phyloP scores from a whole-genome alignment of 1,140 invertebrate genomes.

The Hyles vespertilio region DNA sequence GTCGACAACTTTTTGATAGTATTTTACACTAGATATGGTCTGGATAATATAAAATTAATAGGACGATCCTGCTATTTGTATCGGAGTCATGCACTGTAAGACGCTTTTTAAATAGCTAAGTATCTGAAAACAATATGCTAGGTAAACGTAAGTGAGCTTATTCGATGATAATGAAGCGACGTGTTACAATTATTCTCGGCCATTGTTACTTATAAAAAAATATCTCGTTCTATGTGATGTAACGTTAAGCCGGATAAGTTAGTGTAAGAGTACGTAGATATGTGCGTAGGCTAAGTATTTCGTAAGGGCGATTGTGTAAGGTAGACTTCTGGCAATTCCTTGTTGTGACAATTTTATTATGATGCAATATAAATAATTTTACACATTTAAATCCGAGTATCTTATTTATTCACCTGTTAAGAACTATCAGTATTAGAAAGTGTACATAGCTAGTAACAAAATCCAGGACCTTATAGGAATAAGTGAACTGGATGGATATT shows the following conservation, averaged over 20 bases:
- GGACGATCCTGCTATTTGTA: conserved; percentile 2
- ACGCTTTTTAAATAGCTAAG: not conserved
- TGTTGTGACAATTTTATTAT: conserved; percentile 70
- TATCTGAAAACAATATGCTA: conserved; percentile 5
- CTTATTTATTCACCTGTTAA: conserved; percentile 20
- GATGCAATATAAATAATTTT: conserved; percentile 69
- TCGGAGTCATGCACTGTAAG: not conserved
- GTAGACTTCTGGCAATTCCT: conserved; percentile 58
- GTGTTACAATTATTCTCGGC: conserved; percentile 40
- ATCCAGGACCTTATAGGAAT: too few relatives aligned
- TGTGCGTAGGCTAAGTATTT: conserved; percentile 36
- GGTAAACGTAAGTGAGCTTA: conserved; percentile 1
- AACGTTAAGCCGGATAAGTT: conserved; percentile 51
- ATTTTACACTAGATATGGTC: not conserved
- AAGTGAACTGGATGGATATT: too few relatives aligned
- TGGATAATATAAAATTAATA: not conserved
- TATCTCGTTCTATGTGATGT: conserved; percentile 73
- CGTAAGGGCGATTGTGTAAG: conserved; percentile 50
- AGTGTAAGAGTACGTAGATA: conserved; percentile 43
- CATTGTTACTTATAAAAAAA: conserved; percentile 60
- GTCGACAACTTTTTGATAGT: conserved; percentile 4
- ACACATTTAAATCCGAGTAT: conserved; percentile 41
- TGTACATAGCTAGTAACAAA: too few relatives aligned
- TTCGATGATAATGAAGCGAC: conserved; percentile 37
- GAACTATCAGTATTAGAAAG: not conserved